phyloP scores from a whole-genome alignment of 2,113 vertebrate genomes.

The Phaethornis superciliosus region DNA sequence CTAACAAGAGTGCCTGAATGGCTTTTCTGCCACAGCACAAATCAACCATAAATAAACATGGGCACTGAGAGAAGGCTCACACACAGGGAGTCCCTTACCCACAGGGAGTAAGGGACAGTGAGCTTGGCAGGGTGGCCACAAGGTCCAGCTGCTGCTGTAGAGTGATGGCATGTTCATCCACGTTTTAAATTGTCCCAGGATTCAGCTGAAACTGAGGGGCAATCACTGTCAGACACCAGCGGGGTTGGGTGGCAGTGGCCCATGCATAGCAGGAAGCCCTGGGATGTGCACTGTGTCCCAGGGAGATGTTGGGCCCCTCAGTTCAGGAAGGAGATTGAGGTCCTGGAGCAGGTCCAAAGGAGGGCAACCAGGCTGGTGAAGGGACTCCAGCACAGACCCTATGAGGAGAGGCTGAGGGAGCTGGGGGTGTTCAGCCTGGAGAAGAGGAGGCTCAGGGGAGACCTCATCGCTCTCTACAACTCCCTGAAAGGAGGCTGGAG shows the following conservation, averaged over 20 bases:
- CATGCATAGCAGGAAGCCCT: not conserved
- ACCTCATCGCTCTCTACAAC: no score
- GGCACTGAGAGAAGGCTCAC: not conserved
- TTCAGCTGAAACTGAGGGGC: not conserved
- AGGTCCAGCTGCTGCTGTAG: not conserved
- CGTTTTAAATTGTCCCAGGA: not conserved
- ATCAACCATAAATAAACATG: not conserved
- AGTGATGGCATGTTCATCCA: rapidly evolving
- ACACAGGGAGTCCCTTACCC: no score
- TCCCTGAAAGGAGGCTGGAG: no score
- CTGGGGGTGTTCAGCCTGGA: no score
- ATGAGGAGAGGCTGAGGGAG: no score
- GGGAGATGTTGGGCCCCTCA: rapidly evolving
- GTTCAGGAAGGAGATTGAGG: no score
- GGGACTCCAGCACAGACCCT: no score
- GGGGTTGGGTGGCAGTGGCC: not conserved
- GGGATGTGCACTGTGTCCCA: not conserved
- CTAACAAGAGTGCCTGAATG: not conserved
- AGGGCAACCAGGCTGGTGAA: no score
- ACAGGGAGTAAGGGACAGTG: not conserved
- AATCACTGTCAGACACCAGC: not conserved
- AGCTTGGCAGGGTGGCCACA: not conserved
- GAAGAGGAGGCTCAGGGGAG: no score
- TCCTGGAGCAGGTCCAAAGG: no score
- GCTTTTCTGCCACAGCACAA: not conserved